Conservation (phyloP, 2,888 invertebrate species). For the Scaptomyza caliginosa region DNA sequence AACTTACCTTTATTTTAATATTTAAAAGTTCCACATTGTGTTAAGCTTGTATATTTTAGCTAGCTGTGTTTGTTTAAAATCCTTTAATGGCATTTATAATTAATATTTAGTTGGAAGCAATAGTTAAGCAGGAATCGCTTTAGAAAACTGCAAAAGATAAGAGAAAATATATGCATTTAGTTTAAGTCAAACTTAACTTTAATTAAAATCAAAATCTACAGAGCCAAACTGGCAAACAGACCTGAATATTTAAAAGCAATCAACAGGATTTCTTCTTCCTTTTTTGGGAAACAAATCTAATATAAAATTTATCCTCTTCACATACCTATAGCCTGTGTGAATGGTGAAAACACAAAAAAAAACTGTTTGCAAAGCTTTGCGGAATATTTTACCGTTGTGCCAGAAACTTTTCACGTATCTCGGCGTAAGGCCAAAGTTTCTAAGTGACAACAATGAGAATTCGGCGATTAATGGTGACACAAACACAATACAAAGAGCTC, state of each 20-base stretch:
- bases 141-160: conserved; percentile 34
- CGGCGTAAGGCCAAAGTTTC: not conserved
- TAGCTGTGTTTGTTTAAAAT: conserved; percentile 37
- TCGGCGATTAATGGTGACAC: not conserved
- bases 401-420: not conserved
- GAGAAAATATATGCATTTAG: not conserved
- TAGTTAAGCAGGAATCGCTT: conserved; percentile 39
- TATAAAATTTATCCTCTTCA: not conserved
- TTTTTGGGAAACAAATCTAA: conserved; percentile 1
- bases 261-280: not conserved
- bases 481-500: not conserved
- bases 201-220: not conserved
- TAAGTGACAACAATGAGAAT: not conserved
- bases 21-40: conserved; percentile 31
- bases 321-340: not conserved
- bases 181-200: too few species aligned
- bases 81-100: conserved; percentile 52
- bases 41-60: conserved; percentile 15
- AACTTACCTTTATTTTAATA: conserved; percentile 35
- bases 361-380: not conserved
- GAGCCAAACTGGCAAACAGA: not conserved
- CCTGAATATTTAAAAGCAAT: conserved; percentile 7
- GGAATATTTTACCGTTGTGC: not conserved
- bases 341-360: not conserved
- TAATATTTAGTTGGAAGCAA: conserved; percentile 60